Evolutionary conservation across 2,888 invertebrate species (phyloP), one percentile per base, ranked within the genome.

Genomic region (Ligdia adustata): DNA sequence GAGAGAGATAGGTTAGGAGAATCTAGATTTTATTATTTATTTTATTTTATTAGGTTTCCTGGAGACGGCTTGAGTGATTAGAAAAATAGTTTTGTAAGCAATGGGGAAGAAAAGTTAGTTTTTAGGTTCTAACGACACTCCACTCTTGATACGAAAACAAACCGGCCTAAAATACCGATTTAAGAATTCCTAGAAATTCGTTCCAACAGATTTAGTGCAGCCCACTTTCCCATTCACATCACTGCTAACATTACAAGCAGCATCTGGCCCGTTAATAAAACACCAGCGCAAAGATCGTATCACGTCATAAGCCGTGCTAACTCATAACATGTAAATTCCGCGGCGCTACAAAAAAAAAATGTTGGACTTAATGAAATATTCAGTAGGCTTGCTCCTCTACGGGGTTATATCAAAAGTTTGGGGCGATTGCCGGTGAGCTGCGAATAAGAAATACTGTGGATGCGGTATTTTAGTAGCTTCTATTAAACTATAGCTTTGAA

Each of bases 261-360:
- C 51, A 52, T 46, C 46, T 52, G 51, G 26, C 38, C 38, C 46
- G 38, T 39, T 52, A 52, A 52, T 52, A 46, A 46, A 51, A 45
- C 44, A 27, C 15, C 11, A 38, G 34, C 51, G 39, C 57, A 56
- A 46, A 47, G 48, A 52, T 29, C 42, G 29, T 35, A 51, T 58
- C 62, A 63, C 52, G 61, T 57, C 47, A 40, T 47, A 40, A 38
- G 41, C 53, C 52, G 60, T 57, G 58, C 66, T 60, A 66, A 70
- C 83, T 85, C 85, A 87, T 86, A 85, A 84, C 79, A 85, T 87
- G 86, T 72, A 87, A 87, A 86, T 87, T 72, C 61, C 59, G 28
- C 60, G 72, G 72, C 64, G 61, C 72, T 64, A 62, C 75, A 80
- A 84, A 75, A n/a, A n/a, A n/a, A n/a, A 84, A 85, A 79, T 73